Conservation (phyloP, 2,888 invertebrate genomes). For the Perizoma flavofasciatum region DNA sequence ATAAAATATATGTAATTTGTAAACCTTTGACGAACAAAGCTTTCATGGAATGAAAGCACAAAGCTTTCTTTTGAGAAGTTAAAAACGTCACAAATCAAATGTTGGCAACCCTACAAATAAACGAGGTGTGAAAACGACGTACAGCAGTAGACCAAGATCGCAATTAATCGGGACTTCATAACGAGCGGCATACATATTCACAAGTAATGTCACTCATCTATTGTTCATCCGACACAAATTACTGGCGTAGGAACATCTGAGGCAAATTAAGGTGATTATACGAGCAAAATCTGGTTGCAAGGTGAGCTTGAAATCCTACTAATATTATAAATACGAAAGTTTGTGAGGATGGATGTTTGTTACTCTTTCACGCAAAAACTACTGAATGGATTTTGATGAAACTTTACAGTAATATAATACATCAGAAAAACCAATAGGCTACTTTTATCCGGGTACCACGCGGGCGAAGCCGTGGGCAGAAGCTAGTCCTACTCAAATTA, state of each 20-base stretch:
- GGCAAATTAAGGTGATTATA: conserved; percentile 57
- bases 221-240: conserved; percentile 74
- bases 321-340: too few relatives aligned
- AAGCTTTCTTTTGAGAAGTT: neutral
- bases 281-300: conserved; percentile 58
- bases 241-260: conserved; percentile 64
- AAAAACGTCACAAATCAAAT: neutral
- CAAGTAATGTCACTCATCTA: conserved; percentile 68
- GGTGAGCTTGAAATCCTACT: conserved; percentile 48
- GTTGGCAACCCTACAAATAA: conserved; percentile 55
- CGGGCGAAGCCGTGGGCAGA: too few relatives aligned
- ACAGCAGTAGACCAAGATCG: conserved; percentile 53
- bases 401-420: too few relatives aligned
- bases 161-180: conserved; percentile 70
- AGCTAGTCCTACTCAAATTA: too few relatives aligned
- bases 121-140: conserved; percentile 73
- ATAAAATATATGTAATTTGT: too few relatives aligned
- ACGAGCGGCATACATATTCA: conserved; percentile 74
- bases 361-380: too few relatives aligned
- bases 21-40: too few relatives aligned
- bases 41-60: neutral
- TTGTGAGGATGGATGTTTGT: too few relatives aligned
- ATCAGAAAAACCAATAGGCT: too few relatives aligned
- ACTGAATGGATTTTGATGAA: too few relatives aligned
- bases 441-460: too few relatives aligned